Base-by-base conservation (phyloP, 2,888 invertebrate genomes). In the Nomada fabriciana region DNA sequence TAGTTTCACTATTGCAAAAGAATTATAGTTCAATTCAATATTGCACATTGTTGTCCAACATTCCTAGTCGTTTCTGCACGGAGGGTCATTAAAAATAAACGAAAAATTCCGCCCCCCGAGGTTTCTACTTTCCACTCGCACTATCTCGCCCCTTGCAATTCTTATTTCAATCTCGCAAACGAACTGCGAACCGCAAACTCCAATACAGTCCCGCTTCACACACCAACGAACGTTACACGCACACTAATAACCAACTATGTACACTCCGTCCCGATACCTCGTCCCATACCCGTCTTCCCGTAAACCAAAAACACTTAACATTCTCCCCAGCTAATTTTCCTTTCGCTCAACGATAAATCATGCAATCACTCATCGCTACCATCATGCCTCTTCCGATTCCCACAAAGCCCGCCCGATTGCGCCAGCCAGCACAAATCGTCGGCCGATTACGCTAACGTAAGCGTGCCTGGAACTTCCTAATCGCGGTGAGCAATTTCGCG, bases 401-500 rank as follows among this genome's bases (percentile, higher is more conserved):
- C 23, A 36, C 36, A 36, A 65, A 72, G 52, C 36, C 23, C 43
- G 43, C 36, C n/a, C 25, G 53, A 67, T 72, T 25, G 52, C 43
- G 20, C 52, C 67, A 42, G 25, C 52, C 20, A 36, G 36, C 20
- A 2, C 53, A 55, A 68, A 73, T 73, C 55, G 55, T 43, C 20
- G 53, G 15, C 13, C 63, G 64, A 64, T 64, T 50, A 64, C 23
- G 25, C 18, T n/a, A 20, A 25, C 50, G 20, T 18, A 23, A 4
- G 3, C 60, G 18, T 25, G 64, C 25, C 23, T 64, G 64, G 47
- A 47, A 25, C 10, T 50, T 18, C 25, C 25, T 50, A 64, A 64
- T 64, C 64, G 47, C 25, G 2, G 20, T 20, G 70, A 73, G 68
- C 73, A 68, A 53, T 55, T 68, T 68, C 69, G 29, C 69, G 71